Evolutionary conservation across 2,888 invertebrate species (phyloP), one percentile per base, ranked within the genome.

Genomic region (Tolmerus cingulatus): DNA sequence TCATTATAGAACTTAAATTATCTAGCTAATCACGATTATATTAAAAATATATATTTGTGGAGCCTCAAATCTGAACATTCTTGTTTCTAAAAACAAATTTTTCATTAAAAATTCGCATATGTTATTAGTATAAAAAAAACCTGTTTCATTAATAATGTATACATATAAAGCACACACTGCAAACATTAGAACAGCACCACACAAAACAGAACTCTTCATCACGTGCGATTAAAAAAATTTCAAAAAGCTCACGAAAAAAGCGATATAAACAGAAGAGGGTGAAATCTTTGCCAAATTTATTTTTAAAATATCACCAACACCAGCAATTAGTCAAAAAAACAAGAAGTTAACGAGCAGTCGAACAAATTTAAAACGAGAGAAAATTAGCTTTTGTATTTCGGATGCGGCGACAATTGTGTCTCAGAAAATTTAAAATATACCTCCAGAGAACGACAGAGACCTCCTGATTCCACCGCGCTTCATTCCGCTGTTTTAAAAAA

Each of bases 381-480:
- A 85, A 30, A 43, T 66, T 66, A 27, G 66, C 23, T 66, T 27
- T 66, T 27, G 66, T 27, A 27, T 66, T 27, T 66, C 1, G n/a
- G 55, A 57, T 57, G 66, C 66, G 7, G 55, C 19, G 27, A 51
- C 5, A 1, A 51, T n/a, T 51, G 51, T 51, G 19, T 51, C 51
- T 51, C n/a, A 46, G n/a, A 66, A 66, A 66, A 27, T 66, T 23
- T 27, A 30, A 74, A 34, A 40, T 85, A 46, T 46, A 85, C 85
- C 85, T 85, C 85, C 85, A 43, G 85, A 74, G 43, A 74, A 85
- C 37, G 82, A 84, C 5, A 66, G 34, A 74, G 85, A 85, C 51
- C 34, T 74, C n/a, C 51, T 85, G 46, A 85, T 85, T 43, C 85
- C 85, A 46, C 74, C 74, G 23, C 85, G 85, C 57, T 55, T 74